Conservation (phyloP, 1,140 invertebrate species). For the Penaeus chinensis region DNA sequence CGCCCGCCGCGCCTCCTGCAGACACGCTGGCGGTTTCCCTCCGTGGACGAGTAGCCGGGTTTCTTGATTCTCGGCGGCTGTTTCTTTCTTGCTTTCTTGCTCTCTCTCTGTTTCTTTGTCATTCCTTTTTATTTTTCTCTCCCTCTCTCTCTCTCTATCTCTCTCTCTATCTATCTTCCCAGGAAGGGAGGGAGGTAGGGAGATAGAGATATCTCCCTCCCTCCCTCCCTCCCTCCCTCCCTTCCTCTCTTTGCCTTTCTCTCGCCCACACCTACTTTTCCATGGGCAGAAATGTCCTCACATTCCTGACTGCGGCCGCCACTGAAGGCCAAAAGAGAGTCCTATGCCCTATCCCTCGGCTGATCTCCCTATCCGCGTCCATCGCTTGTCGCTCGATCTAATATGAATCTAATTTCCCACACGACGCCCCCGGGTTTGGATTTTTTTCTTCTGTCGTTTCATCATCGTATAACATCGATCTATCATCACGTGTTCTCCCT, state of each 20-base stretch:
- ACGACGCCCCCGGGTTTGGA: too few species aligned
- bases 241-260: not conserved
- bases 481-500: not conserved
- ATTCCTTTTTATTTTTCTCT: not conserved
- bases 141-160: not conserved
- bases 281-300: not conserved
- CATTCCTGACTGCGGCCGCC: not conserved
- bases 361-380: too few species aligned
- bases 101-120: not conserved
- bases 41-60: not conserved
- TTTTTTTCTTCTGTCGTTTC: not conserved
- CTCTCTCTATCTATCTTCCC: not conserved
- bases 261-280: not conserved
- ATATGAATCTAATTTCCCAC: too few species aligned
- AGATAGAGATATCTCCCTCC: not conserved
- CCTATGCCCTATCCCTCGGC: slow-evolving; percentile 9
- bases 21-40: too few species aligned
- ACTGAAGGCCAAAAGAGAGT: not conserved
- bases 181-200: too few species aligned
- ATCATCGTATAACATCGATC: too few species aligned
- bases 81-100: too few species aligned
- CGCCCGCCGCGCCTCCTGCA: too few species aligned
- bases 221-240: not conserved
- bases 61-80: not conserved
- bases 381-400: too few species aligned